Conservation (phyloP, 2,797 vertebrate species). For the Gadopsis bispinosus region DNA sequence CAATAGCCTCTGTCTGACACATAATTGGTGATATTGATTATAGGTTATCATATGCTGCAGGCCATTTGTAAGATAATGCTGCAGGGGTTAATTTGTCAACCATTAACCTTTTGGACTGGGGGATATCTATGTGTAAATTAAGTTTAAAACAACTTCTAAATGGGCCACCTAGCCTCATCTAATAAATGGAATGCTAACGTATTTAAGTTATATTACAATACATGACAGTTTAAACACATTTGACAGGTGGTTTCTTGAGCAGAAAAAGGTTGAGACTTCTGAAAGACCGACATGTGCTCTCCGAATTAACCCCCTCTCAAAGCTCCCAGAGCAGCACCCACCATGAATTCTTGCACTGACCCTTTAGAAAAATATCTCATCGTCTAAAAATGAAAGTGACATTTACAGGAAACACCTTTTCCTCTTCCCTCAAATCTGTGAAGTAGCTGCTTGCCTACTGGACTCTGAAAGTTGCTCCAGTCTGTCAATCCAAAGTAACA, state of each 20-base stretch:
- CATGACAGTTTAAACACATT: conserved; percentile 33
- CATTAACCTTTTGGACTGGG: conserved; percentile 87
- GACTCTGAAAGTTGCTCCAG: conserved; percentile 64
- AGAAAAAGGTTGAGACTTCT: conserved; percentile 37
- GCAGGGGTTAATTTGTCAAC: conserved; percentile 88
- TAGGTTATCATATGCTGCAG: conserved; percentile 89
- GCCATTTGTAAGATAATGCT: conserved; percentile 89
- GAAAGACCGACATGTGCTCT: conserved; percentile 34
- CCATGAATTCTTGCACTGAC: conserved; percentile 59
- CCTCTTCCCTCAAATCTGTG: conserved; percentile 50
- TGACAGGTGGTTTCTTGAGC: conserved; percentile 41
- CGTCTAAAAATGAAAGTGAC: conserved; percentile 72
- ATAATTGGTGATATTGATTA: conserved; percentile 91
- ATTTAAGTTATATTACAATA: conserved; percentile 72
- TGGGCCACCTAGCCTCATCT: conserved; percentile 76
- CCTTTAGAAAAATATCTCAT: conserved; percentile 66
- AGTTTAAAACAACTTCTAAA: conserved; percentile 85
- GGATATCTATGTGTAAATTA: conserved; percentile 83
- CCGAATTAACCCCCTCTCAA: conserved; percentile 38
- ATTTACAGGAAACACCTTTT: conserved; percentile 75
- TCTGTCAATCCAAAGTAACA: conserved; percentile 51
- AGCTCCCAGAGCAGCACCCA: conserved; percentile 52
- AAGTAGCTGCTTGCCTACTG: conserved; percentile 55
- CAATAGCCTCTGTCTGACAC: conserved; percentile 84
- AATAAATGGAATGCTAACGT: conserved; percentile 77